Conservation (phyloP, 2,797 vertebrate species). For the Malurus leucopterus region DNA sequence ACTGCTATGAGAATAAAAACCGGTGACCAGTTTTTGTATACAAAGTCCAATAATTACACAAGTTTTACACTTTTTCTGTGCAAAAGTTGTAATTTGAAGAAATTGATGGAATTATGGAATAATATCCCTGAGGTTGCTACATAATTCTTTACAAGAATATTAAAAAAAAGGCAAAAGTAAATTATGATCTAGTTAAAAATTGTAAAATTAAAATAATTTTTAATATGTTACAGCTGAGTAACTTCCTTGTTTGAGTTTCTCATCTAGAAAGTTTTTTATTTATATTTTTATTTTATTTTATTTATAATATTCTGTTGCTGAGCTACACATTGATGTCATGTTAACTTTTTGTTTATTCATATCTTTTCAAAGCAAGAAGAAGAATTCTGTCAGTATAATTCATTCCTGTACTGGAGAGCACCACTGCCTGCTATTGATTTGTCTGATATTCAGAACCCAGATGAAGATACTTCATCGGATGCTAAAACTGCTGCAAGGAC, state of each 20-base stretch:
- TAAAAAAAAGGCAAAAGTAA: background rate
- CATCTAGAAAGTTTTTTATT: background rate
- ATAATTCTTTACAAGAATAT: background rate
- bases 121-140: background rate
- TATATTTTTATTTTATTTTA: no score
- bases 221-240: background rate
- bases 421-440: slow-evolving; percentile 85
- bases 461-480: background rate
- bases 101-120: background rate
- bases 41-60: background rate
- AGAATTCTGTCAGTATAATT: slow-evolving; percentile 79
- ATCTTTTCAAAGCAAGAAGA: slow-evolving; percentile 59
- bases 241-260: background rate
- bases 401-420: slow-evolving; percentile 89
- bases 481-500: slow-evolving; percentile 16
- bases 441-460: slow-evolving; percentile 75
- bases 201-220: background rate
- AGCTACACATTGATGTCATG: background rate
- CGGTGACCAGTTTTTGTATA: background rate
- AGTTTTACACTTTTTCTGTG: background rate
- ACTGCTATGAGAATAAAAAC: background rate
- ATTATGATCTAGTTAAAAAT: background rate
- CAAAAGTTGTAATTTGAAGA: background rate
- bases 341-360: background rate
- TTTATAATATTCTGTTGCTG: background rate